Base-by-base conservation (phyloP, 2,797 vertebrate species). In the Mergus octosetaceus region DNA sequence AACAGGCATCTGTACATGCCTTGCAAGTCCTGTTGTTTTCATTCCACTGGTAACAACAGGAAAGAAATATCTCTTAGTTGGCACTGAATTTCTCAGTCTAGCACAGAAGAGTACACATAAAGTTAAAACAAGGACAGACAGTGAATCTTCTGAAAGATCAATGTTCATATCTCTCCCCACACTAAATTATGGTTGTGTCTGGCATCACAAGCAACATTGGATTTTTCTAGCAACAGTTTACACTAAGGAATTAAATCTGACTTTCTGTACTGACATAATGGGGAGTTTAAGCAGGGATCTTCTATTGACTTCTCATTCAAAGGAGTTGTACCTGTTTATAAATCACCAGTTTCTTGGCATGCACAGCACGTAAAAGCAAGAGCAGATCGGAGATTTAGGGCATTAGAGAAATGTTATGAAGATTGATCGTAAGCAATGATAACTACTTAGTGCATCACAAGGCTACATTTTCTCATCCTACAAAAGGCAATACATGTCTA, bases 201-300 rank as follows among this genome's bases (percentile, higher is more conserved):
- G 62, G 76, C 78, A 80, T 92, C 75, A 74, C 27, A 93, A 94
- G 60, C 15, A 90, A 49, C 11, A 16, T 1, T 39, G 41, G 72
- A 87, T 90, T 92, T 90, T 93, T 94, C 45, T 41, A 88, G 66
- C 54, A 95, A 71, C 18, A 58, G 34, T 68, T 90, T 85, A 54
- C 77, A 77, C 30, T 28, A 69, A 53, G 65, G 75, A 90, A 87
- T 93, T 92, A 90, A 91, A 58, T 65, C 49, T 79, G 39, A 5
- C 11, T 74, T 88, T 91, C 81, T 53, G 20, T 53, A 20, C 12
- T 75, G 38, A 17, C 20, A 28, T 24, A 53, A 12, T 17, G 77
- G 27, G 6, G 27, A n/a, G 57, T 27, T 57, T 60, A 79, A 15
- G 19, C 39, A 81, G 25, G 49, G 34, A 93, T 71, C 64, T 72